Evolutionary conservation across 2,888 invertebrate species (phyloP).

Genomic region (Sinhomidia bicolor): DNA sequence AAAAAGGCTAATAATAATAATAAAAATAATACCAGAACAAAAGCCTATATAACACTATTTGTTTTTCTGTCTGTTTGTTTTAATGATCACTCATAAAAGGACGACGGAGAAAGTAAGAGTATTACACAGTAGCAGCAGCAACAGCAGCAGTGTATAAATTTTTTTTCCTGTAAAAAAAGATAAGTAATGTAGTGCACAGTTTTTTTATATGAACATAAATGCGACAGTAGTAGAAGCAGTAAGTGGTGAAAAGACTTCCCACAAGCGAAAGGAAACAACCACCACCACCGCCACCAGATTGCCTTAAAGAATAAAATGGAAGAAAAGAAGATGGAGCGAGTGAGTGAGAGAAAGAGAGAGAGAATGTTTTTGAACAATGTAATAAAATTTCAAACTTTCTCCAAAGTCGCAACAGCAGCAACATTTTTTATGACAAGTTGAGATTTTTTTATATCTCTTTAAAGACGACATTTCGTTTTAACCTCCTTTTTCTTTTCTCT

Average conservation of each 20-base stretch:
- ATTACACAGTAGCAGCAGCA: background rate
- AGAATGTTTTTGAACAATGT: background rate
- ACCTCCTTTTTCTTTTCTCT: conserved; percentile 14
- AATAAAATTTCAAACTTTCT: conserved; percentile 40
- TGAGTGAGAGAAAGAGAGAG: background rate
- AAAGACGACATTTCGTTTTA: conserved; percentile 40
- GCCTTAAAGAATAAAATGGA: background rate
- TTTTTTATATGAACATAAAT: background rate
- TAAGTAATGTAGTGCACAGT: background rate
- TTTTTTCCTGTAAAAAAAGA: background rate
- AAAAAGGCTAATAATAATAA: conserved; percentile 2
- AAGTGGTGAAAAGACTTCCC: background rate
- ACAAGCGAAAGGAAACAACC: too few species aligned
- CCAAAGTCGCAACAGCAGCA: conserved; percentile 33
- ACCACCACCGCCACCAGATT: too few species aligned
- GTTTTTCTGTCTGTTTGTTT: background rate
- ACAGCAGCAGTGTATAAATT: background rate
- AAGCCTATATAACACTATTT: background rate
- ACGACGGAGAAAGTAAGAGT: background rate
- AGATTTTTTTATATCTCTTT: conserved; percentile 38
- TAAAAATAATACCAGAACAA: background rate
- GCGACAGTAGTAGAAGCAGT: background rate
- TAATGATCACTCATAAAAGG: conserved; percentile 46
- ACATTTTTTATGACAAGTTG: conserved; percentile 41
- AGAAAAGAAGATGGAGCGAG: background rate